Conservation (phyloP, 2,113 vertebrate genomes). For the Planiliza haematocheilus region DNA sequence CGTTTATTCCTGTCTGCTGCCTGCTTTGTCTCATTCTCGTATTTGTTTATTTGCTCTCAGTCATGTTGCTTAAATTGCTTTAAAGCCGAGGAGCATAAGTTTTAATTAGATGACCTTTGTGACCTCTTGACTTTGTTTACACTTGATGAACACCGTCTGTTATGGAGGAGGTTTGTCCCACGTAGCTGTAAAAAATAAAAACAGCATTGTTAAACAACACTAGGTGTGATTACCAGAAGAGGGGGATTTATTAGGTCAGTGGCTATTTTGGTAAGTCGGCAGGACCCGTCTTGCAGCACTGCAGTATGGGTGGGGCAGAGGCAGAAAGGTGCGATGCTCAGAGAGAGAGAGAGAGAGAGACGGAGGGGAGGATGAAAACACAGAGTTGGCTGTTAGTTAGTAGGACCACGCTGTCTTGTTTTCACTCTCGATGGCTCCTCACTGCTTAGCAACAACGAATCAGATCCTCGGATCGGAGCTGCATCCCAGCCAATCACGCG, state of each 20-base stretch:
- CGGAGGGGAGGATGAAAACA: slow-evolving; percentile 36
- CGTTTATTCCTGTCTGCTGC: neutral
- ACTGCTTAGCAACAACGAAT: slow-evolving; percentile 90
- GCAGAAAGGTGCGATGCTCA: slow-evolving; percentile 45
- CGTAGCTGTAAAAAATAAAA: neutral
- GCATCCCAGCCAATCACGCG: slow-evolving; percentile 72
- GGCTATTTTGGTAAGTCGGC: slow-evolving; percentile 67
- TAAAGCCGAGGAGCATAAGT: neutral
- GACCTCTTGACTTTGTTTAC: neutral
- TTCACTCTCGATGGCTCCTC: slow-evolving; percentile 77
- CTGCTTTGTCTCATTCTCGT: neutral
- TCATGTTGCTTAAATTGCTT: too few species aligned
- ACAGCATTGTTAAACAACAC: slow-evolving; percentile 7
- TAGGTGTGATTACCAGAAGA: slow-evolving; percentile 8
- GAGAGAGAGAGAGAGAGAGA: slow-evolving; percentile 23
- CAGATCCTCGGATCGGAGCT: slow-evolving; percentile 61
- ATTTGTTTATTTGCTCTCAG: neutral
- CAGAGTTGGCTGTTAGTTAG: slow-evolving; percentile 45
- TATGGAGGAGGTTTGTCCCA: neutral
- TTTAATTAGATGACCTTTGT: too few species aligned
- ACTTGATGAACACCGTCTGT: slow-evolving; percentile 1
- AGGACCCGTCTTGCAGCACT: slow-evolving; percentile 80
- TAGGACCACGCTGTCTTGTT: slow-evolving; percentile 79
- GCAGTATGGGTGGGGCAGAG: slow-evolving; percentile 78
- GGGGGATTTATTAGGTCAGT: slow-evolving; percentile 64